A percentile compares a stretch with the other conserved stretches of the same genome.
Conservation (phyloP, 1,140 invertebrate genomes). For the Sitophilus oryzae region DNA sequence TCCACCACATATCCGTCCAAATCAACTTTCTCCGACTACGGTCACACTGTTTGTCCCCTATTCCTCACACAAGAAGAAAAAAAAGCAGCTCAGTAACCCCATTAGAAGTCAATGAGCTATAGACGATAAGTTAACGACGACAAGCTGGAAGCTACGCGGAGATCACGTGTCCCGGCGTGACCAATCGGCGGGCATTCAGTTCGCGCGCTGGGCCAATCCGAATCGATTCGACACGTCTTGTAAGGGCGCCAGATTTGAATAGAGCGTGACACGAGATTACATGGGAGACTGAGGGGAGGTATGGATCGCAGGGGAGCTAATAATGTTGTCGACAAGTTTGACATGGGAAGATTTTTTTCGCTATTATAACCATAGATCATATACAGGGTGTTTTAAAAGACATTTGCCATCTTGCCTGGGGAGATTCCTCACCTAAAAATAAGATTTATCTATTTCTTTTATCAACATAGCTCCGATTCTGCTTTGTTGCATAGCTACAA, state of each 20-base stretch:
- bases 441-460: no score
- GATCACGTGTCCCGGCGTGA: constrained; percentile 35
- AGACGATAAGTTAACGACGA: constrained; percentile 26
- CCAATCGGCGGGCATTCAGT: constrained; percentile 30
- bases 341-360: constrained; percentile 11
- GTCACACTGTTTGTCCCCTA: neutral
- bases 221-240: constrained; percentile 37
- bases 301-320: constrained; percentile 7
- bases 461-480: no score
- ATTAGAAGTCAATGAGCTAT: constrained; percentile 29
- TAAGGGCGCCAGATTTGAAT: constrained; percentile 36
- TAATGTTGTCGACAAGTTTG: constrained; percentile 20
- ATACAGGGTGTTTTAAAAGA: constrained; percentile 12
- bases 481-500: constrained; percentile 1
- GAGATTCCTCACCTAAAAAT: no score
- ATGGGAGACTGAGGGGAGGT: constrained; percentile 29
- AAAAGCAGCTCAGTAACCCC: no score
- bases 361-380: neutral
- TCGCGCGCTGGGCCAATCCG: constrained; percentile 26
- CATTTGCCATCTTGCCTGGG: no score
- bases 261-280: constrained; percentile 34
- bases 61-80: no score
- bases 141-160: constrained; percentile 19
- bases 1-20: neutral
- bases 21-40: constrained; percentile 5